Percentiles rank a stretch among this genome's conserved stretches.
Evolutionary conservation across 2,797 vertebrate genomes (phyloP).

Genomic region (Centropyge bicolor): DNA sequence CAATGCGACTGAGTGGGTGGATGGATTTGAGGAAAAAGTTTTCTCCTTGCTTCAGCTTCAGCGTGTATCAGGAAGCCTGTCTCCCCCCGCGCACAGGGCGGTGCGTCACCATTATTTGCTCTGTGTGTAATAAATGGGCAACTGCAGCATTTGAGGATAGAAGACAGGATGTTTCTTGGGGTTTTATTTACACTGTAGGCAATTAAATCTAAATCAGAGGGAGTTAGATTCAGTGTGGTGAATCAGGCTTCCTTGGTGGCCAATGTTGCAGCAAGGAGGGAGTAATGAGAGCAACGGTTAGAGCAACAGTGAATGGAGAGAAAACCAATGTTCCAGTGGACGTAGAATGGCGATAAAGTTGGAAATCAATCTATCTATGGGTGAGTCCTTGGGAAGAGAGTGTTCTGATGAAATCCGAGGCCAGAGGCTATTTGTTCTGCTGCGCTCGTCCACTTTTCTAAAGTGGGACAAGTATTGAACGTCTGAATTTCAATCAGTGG

Average conservation of each 20-base stretch:
- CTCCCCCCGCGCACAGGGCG: slow-evolving; percentile 21
- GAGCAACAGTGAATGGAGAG: neutral
- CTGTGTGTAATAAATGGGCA: slow-evolving; percentile 45
- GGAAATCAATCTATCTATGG: slow-evolving; percentile 36
- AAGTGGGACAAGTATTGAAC: slow-evolving; percentile 72
- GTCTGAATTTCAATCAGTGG: slow-evolving; percentile 69
- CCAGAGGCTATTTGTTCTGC: slow-evolving; percentile 56
- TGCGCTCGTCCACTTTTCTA: slow-evolving; percentile 31
- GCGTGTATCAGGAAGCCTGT: slow-evolving; percentile 37
- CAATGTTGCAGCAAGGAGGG: neutral
- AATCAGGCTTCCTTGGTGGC: slow-evolving; percentile 38
- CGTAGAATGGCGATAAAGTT: slow-evolving; percentile 11
- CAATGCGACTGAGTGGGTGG: slow-evolving; percentile 27
- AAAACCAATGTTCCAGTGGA: slow-evolving; percentile 7
- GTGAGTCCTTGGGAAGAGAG: slow-evolving; percentile 34
- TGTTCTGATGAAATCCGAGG: slow-evolving; percentile 22
- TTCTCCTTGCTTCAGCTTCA: neutral
- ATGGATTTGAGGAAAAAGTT: neutral
- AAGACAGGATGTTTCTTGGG: slow-evolving; percentile 44
- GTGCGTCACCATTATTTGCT: slow-evolving; percentile 43
- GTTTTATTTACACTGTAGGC: slow-evolving; percentile 56
- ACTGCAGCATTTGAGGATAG: slow-evolving; percentile 45
- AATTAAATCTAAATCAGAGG: slow-evolving; percentile 53
- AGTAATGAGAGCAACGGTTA: neutral
- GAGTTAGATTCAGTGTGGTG: slow-evolving; percentile 11